These are phyloP conservation scores for Pocillopora grandis DNA, from an alignment of 92 coral and sea anemone species.

Conservation along the genomic window DNA sequence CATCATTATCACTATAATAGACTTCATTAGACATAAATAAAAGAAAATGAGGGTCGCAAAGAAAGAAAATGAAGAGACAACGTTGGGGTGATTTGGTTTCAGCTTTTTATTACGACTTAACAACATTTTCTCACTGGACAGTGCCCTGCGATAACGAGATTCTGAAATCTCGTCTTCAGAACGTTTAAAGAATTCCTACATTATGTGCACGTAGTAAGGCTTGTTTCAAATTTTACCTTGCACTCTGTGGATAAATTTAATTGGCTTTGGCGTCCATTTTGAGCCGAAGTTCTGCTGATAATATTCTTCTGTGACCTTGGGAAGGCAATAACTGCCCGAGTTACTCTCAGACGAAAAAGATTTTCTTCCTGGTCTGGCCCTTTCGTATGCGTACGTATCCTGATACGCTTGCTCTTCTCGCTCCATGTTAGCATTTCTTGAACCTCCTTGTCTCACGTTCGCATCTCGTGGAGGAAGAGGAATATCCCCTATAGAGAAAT, in stretches of 20 bases:
- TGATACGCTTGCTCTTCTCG: not conserved
- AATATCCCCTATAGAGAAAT: not conserved
- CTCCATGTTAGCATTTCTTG: not conserved
- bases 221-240: not conserved
- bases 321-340: not conserved
- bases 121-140: too few species aligned
- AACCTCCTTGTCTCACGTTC: not conserved
- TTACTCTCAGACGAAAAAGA: not conserved
- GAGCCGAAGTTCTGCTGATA: not conserved
- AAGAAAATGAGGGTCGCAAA: too few species aligned
- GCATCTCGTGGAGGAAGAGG: not conserved
- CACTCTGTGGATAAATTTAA: not conserved
- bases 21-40: too few species aligned
- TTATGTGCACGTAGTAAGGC: too few species aligned
- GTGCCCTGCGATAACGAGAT: too few species aligned
- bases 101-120: too few species aligned
- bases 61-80: too few species aligned
- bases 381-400: not conserved
- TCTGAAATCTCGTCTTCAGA: too few species aligned
- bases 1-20: too few species aligned
- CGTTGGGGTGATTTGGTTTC: too few species aligned
- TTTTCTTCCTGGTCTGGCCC: not conserved
- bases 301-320: not conserved
- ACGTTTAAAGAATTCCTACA: too few species aligned
- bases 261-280: not conserved